A percentile compares a stretch with the other conserved stretches of the same genome.
phyloP scores from a whole-genome alignment of 1,140 invertebrate species.

The Araneus ventricosus region DNA sequence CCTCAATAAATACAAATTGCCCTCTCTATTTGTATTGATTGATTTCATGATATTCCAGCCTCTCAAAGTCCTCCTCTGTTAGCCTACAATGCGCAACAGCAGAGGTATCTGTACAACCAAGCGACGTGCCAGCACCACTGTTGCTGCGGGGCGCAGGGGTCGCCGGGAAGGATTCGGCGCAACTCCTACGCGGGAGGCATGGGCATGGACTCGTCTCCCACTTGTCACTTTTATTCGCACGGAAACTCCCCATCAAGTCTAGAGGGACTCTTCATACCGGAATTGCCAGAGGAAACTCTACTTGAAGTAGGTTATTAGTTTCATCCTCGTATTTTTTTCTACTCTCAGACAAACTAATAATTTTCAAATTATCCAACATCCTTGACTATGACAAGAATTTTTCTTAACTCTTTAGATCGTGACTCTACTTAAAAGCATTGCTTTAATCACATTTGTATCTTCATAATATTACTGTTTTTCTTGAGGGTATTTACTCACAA shows the following conservation, averaged over 20 bases:
- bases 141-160: conserved; percentile 59
- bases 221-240: conserved; percentile 26
- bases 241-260: conserved; percentile 81
- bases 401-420: too few relatives aligned
- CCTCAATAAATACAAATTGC: neutral
- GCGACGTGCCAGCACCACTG: conserved; percentile 62
- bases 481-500: too few relatives aligned
- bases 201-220: conserved; percentile 62
- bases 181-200: conserved; percentile 37
- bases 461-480: too few relatives aligned
- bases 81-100: conserved; percentile 65
- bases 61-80: conserved; percentile 67
- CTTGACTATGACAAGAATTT: too few relatives aligned
- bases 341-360: too few relatives aligned
- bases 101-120: conserved; percentile 50
- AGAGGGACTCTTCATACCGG: conserved; percentile 88
- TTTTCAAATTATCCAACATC: too few relatives aligned
- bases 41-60: conserved; percentile 18
- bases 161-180: conserved; percentile 57
- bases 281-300: conserved; percentile 96
- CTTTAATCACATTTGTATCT: too few relatives aligned
- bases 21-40: neutral
- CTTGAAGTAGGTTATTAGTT: conserved; percentile 88
- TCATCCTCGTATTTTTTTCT: too few relatives aligned
- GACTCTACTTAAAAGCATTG: too few relatives aligned